A percentile compares a stretch with the other conserved stretches of the same genome.
Conservation (phyloP, 2,888 invertebrate species). For the Cosmia trapezina region DNA sequence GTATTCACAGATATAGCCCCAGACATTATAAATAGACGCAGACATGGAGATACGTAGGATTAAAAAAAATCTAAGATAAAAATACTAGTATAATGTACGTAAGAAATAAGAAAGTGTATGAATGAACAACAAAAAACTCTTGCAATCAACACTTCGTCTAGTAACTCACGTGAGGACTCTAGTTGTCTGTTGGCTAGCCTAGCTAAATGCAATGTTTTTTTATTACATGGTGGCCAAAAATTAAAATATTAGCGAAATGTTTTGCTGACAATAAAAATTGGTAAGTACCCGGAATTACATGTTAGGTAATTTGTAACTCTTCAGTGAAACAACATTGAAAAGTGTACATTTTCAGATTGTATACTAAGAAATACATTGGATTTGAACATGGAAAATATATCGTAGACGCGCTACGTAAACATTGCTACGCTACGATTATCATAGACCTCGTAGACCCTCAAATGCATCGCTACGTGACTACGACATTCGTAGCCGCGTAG, state of each 20-base stretch:
- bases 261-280: too few species aligned
- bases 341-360: background rate
- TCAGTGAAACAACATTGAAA: background rate
- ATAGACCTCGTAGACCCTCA: slow-evolving; percentile 26
- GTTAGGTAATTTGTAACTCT: background rate
- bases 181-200: background rate
- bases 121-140: background rate
- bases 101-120: background rate
- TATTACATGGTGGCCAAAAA: background rate
- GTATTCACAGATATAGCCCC: background rate
- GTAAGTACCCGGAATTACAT: background rate
- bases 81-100: background rate
- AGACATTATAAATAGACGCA: background rate
- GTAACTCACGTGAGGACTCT: too few species aligned
- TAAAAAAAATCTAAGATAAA: background rate
- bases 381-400: background rate
- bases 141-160: background rate
- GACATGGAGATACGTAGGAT: background rate
- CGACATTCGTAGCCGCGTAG: slow-evolving; percentile 29
- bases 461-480: slow-evolving; percentile 24
- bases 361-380: background rate
- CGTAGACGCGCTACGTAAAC: background rate
- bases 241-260: background rate
- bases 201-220: background rate
- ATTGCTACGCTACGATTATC: slow-evolving; percentile 17